These are phyloP conservation scores for Stomorhina lunata DNA, from an alignment of 2,888 invertebrate genomes.

Conservation along the genomic window DNA sequence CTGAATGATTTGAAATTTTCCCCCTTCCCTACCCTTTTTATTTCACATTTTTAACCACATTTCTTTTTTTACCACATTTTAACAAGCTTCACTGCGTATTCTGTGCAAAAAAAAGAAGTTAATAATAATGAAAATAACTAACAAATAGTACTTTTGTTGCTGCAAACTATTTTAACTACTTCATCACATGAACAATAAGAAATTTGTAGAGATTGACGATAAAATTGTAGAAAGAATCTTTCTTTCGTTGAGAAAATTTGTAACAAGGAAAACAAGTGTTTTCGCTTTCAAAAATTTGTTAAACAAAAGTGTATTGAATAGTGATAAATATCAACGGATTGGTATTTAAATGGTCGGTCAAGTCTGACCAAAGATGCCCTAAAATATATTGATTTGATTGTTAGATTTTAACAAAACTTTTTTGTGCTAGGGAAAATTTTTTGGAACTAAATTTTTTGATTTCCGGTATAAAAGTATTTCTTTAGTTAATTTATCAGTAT, in stretches of 20 bases:
- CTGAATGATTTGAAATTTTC: slow-evolving; percentile 18
- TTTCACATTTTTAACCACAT: neutral
- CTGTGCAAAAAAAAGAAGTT: slow-evolving; percentile 11
- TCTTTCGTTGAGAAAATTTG: neutral
- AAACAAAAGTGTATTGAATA: neutral
- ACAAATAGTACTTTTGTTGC: neutral
- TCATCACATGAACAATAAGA: slow-evolving; percentile 1
- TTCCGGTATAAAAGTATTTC: no score
- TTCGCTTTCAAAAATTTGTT: slow-evolving; percentile 7
- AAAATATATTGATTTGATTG: no score
- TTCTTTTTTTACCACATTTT: neutral
- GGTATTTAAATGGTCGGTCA: no score
- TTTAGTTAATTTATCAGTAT: no score
- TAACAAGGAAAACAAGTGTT: neutral
- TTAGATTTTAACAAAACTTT: no score
- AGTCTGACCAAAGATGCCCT: no score
- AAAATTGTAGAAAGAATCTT: slow-evolving; percentile 4
- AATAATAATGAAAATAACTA: neutral
- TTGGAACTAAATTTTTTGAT: no score
- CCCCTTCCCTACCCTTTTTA: neutral
- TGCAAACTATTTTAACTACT: slow-evolving; percentile 12
- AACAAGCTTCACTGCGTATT: slow-evolving; percentile 28
- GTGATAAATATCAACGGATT: no score
- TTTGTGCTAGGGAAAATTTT: no score
- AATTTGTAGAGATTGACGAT: neutral